Percentiles rank a stretch among this genome's conserved stretches.
Conservation (phyloP, 2,797 vertebrate species). For the Onychomys torridus region DNA sequence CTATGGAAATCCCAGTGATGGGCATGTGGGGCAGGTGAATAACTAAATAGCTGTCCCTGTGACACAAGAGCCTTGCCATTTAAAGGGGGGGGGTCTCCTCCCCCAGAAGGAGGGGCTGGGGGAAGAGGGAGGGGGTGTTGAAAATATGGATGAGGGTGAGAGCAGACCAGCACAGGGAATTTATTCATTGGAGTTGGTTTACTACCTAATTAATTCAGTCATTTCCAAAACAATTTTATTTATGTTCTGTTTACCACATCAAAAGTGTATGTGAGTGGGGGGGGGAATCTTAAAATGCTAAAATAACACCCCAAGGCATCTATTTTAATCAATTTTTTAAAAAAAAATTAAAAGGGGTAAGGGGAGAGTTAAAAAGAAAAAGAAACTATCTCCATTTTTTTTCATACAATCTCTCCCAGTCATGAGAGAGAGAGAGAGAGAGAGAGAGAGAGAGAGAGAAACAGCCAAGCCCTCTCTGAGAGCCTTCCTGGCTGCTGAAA, state of each 20-base stretch:
- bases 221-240: slow-evolving; percentile 91
- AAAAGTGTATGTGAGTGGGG: slow-evolving; percentile 83
- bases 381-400: slow-evolving; percentile 72
- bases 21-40: slow-evolving; percentile 13
- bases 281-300: slow-evolving; percentile 84
- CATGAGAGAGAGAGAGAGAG: slow-evolving; percentile 69
- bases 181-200: slow-evolving; percentile 84
- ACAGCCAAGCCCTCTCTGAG: slow-evolving; percentile 90
- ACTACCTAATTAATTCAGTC: slow-evolving; percentile 90
- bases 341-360: background rate
- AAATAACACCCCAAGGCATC: slow-evolving; percentile 89
- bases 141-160: slow-evolving; percentile 79
- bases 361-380: background rate
- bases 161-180: slow-evolving; percentile 79
- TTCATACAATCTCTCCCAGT: slow-evolving; percentile 85
- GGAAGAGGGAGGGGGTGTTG: background rate
- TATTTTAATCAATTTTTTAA: slow-evolving; percentile 87
- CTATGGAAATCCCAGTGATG: slow-evolving; percentile 19
- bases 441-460: background rate
- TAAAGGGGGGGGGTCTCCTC: background rate
- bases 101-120: background rate
- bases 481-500: slow-evolving; percentile 90
- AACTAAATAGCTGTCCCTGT: background rate
- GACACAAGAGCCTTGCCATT: background rate
- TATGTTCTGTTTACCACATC: slow-evolving; percentile 90